Evolutionary conservation across 2,797 vertebrate genomes (phyloP).

Genomic region (Myioborus melanocephalus): DNA sequence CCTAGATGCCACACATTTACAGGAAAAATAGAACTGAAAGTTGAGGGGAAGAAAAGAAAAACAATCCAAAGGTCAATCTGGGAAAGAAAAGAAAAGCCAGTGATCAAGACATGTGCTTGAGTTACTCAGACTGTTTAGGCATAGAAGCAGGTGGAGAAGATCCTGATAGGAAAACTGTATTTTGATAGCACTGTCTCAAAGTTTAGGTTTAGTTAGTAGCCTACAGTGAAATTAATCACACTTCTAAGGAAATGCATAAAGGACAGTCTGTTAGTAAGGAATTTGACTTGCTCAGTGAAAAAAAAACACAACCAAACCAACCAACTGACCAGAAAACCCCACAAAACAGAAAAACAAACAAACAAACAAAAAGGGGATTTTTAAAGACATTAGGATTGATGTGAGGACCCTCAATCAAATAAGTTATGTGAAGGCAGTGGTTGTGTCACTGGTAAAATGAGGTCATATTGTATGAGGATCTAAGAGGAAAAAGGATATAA

Average conservation of each 20-base stretch:
- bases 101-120: not conserved
- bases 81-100: not conserved
- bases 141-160: not conserved
- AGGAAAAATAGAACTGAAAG: not conserved
- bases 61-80: not conserved
- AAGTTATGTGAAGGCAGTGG: not conserved
- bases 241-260: not conserved
- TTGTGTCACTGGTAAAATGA: not conserved
- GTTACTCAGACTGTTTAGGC: not conserved
- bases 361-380: rapidly evolving
- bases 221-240: not conserved
- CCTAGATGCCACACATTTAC: not conserved
- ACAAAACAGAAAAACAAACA: not conserved
- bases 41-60: not conserved
- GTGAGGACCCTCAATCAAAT: not conserved
- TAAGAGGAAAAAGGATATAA: not conserved
- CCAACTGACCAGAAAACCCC: not conserved
- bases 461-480: not conserved
- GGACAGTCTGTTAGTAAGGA: not conserved
- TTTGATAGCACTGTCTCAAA: not conserved
- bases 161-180: not conserved
- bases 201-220: not conserved
- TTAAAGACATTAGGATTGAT: not conserved
- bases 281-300: not conserved
- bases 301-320: not conserved